Conservation (phyloP, 2,888 invertebrate genomes). For the Protonemura montana region DNA sequence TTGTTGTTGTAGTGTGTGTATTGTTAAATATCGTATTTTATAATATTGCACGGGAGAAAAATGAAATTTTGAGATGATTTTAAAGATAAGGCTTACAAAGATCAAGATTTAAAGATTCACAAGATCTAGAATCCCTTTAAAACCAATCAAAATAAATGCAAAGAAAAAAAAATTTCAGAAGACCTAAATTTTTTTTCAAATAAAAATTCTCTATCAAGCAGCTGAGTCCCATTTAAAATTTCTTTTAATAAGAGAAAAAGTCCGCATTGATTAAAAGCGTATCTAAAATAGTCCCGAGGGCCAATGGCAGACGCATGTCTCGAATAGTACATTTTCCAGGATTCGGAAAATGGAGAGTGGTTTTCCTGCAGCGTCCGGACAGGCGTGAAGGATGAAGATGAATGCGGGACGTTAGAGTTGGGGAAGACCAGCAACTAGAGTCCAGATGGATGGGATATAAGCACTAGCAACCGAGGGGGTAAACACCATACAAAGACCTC, state of each 20-base stretch:
- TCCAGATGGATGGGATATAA: slow-evolving; percentile 8
- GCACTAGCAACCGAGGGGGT: background rate
- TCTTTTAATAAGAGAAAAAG: background rate
- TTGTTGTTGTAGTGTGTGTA: too few species aligned
- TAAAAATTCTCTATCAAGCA: background rate
- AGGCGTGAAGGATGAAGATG: slow-evolving; percentile 30
- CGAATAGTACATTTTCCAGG: background rate
- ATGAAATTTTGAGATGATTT: too few species aligned
- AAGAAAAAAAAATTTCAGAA: too few species aligned
- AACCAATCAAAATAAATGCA: too few species aligned
- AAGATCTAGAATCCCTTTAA: too few species aligned
- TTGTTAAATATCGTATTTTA: too few species aligned
- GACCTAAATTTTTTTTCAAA: background rate
- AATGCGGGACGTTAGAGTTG: background rate
- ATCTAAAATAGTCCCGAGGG: too few species aligned
- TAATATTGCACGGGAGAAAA: too few species aligned
- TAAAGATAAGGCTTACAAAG: too few species aligned
- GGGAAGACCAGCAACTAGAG: background rate
- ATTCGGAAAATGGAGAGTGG: slow-evolving; percentile 12
- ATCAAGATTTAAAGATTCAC: too few species aligned
- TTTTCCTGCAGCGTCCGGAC: background rate
- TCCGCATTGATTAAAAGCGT: too few species aligned
- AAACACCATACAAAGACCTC: background rate
- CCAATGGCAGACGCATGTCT: too few species aligned
- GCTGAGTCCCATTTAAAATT: background rate